Base-by-base conservation (phyloP, 2,888 invertebrate species). In the Aethes cnicana region DNA sequence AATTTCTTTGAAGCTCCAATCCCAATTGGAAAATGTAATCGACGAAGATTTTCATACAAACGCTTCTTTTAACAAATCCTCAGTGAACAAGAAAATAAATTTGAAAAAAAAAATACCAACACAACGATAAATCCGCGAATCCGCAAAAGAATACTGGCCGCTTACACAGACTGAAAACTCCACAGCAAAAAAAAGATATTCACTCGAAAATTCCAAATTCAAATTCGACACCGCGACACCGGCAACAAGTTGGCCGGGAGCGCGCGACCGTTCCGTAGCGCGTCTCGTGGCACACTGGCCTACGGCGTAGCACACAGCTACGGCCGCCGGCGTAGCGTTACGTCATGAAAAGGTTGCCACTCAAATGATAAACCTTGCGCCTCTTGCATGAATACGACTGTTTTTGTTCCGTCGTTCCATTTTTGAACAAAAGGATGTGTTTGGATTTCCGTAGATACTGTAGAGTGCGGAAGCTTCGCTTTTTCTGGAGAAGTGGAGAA, bases 331-430 rank as follows among this genome's bases (percentile, higher is more conserved):
- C 62, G 68, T 67, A 69, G 69, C 65, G 63, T 56, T 55, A 55
- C 57, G 58, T 55, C 66, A 74, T 78, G 83, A 83, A 85, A 84
- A 85, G 84, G 84, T 84, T 81, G 78, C 79, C 72, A 66, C 63
- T 77, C 73, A 78, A 80, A 72, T 82, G 73, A 73, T 83, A 36
- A 80, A 72, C 84, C 76, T 75, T 77, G 76, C 81, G 81, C 81
- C 78, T 84, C 82, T 81, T 81, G 76, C 76, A 68, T 81, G 80
- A 83, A 83, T 77, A 77, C 76, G 79, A 80, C 79, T 84, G 82
- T 78, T 80, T 81, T 78, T 69, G 72, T 76, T 78, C 70, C 69
- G 71, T 68, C 73, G 74, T 74, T 77, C 72, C 72, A 76, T 82
- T 82, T 81, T 76, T 72, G 26, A 46, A 74, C 76, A 76, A 74